A percentile compares a stretch with the other conserved stretches of the same genome.
Conservation (phyloP, 1,140 invertebrate species). For the Tetramorium parvispinum region DNA sequence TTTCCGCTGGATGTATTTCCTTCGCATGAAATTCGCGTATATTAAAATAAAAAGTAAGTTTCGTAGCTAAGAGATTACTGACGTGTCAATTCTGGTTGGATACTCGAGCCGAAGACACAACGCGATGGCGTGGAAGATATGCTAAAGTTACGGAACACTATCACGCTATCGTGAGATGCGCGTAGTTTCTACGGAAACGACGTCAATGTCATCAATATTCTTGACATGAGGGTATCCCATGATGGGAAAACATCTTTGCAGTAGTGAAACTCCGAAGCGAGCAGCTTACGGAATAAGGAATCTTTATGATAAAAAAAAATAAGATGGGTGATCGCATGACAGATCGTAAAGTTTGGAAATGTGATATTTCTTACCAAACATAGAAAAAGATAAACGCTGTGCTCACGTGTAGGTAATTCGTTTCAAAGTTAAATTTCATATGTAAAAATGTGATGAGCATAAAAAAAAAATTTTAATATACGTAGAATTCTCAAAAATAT, state of each 20-base stretch:
- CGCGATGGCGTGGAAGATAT: neutral
- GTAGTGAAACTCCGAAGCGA: constrained; percentile 25
- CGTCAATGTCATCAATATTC: constrained; percentile 63
- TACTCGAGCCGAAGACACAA: neutral
- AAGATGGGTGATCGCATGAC: constrained; percentile 14
- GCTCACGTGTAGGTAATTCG: neutral
- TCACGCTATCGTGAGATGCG: neutral
- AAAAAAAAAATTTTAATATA: too few species aligned
- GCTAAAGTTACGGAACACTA: neutral
- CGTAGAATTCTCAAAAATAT: too few species aligned
- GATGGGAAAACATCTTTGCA: constrained; percentile 45
- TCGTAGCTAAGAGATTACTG: neutral
- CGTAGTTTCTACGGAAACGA: constrained; percentile 12
- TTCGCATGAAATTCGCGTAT: neutral
- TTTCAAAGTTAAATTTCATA: constrained; percentile 9
- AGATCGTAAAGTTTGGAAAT: constrained; percentile 62
- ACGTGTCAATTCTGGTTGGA: neutral
- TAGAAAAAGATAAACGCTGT: neutral
- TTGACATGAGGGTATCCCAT: constrained; percentile 2
- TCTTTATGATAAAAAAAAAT: constrained; percentile 47
- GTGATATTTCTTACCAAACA: constrained; percentile 13
- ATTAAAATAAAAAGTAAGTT: neutral
- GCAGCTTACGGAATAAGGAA: constrained; percentile 33
- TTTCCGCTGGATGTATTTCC: neutral
- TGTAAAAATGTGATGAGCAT: neutral